Evolutionary conservation across 2,888 invertebrate species (phyloP).

Genomic region (Stenurella melanura): DNA sequence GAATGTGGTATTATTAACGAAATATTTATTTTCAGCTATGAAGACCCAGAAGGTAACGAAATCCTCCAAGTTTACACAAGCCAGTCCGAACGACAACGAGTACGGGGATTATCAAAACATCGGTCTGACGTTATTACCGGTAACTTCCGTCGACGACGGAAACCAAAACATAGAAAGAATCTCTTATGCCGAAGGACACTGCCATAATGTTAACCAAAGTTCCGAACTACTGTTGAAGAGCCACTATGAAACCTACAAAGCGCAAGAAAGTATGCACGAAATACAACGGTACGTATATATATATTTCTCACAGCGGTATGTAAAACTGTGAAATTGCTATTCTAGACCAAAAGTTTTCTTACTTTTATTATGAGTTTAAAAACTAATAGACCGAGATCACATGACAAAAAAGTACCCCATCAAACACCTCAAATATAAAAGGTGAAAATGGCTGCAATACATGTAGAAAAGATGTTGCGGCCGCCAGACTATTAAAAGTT

Average conservation of each 20-base stretch:
- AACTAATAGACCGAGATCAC: too few relatives aligned
- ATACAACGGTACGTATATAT: slow-evolving; percentile 55
- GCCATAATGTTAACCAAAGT: slow-evolving; percentile 61
- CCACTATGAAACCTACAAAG: slow-evolving; percentile 57
- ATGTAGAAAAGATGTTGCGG: too few relatives aligned
- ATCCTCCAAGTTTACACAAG: slow-evolving; percentile 71
- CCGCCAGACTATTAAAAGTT: too few relatives aligned
- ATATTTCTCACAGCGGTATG: neutral
- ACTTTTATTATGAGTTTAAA: too few relatives aligned
- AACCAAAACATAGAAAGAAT: slow-evolving; percentile 62
- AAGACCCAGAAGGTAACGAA: slow-evolving; percentile 66
- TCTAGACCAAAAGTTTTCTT: neutral
- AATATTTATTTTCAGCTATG: slow-evolving; percentile 53
- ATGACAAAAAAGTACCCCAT: too few relatives aligned
- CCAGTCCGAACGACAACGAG: slow-evolving; percentile 69
- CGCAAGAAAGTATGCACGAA: slow-evolving; percentile 59
- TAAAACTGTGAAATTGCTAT: neutral
- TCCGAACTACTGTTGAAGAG: slow-evolving; percentile 67
- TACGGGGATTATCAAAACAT: slow-evolving; percentile 69
- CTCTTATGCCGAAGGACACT: slow-evolving; percentile 55
- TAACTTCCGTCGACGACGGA: slow-evolving; percentile 60
- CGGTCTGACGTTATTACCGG: slow-evolving; percentile 61
- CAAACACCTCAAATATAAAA: too few relatives aligned
- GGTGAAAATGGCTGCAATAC: too few relatives aligned
- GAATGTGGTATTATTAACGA: neutral